Conservation (phyloP, 1,140 invertebrate species). For the Drosophila aff. region DNA sequence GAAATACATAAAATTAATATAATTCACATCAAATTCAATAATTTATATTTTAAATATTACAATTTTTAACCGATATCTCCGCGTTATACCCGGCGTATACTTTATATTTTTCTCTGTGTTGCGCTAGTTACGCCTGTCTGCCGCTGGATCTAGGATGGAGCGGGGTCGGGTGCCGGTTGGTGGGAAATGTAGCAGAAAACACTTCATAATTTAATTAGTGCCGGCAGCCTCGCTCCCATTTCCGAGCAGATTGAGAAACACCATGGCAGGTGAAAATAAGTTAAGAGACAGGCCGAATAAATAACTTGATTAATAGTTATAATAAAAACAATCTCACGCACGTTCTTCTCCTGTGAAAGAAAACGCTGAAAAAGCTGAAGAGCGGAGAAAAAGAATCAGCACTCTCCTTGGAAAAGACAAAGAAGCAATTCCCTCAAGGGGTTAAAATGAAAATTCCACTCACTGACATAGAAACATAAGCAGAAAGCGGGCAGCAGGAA, state of each 20-base stretch:
- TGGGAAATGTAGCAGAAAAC: slow-evolving; percentile 74
- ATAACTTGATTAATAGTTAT: slow-evolving; percentile 68
- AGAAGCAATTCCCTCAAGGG: slow-evolving; percentile 31
- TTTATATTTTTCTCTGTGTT: neutral
- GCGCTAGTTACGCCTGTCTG: slow-evolving; percentile 35
- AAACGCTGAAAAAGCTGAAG: slow-evolving; percentile 2
- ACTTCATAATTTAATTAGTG: slow-evolving; percentile 83
- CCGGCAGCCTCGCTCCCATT: slow-evolving; percentile 64
- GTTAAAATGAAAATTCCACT: slow-evolving; percentile 27
- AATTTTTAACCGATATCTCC: no score
- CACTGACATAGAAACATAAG: slow-evolving; percentile 30
- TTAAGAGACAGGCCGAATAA: slow-evolving; percentile 6
- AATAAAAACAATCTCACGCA: slow-evolving; percentile 70
- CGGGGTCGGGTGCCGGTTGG: neutral
- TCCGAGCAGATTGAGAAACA: slow-evolving; percentile 18
- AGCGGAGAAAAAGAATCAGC: neutral
- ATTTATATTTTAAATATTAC: neutral
- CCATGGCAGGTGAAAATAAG: slow-evolving; percentile 21
- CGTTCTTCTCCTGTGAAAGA: slow-evolving; percentile 40
- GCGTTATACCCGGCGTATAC: neutral
- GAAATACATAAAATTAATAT: neutral
- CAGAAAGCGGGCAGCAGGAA: slow-evolving; percentile 2
- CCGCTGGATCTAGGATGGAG: neutral
- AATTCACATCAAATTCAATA: neutral
- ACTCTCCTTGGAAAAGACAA: slow-evolving; percentile 11